Conservation (phyloP, 2,113 vertebrate species). For the Eublepharis macularius region DNA sequence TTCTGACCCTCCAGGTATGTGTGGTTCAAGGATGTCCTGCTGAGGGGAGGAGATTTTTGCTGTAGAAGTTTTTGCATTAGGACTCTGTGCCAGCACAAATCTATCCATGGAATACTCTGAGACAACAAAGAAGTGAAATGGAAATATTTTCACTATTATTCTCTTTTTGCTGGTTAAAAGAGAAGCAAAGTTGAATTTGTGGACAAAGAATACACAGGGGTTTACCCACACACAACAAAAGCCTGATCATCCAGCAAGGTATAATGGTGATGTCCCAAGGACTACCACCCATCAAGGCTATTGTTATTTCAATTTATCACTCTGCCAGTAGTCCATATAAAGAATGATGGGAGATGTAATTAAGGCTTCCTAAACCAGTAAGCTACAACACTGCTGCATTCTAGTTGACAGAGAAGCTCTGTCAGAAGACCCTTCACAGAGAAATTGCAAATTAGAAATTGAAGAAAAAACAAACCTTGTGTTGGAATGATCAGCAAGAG, state of each 20-base stretch:
- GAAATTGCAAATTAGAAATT: neutral
- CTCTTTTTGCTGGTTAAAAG: neutral
- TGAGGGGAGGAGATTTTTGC: no score
- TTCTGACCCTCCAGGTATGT: no score
- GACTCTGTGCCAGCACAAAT: no score
- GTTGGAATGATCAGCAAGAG: neutral
- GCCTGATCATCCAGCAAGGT: neutral
- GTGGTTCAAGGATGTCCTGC: no score
- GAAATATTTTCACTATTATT: no score
- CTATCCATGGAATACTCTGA: no score
- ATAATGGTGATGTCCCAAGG: neutral
- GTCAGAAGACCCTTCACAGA: neutral
- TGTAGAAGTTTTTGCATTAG: no score
- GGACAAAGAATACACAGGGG: neutral
- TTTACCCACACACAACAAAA: neutral
- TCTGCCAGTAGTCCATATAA: neutral
- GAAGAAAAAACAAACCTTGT: neutral
- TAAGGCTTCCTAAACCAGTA: neutral
- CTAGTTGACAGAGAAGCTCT: no score
- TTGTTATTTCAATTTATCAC: neutral
- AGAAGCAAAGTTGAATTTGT: neutral
- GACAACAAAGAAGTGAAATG: no score
- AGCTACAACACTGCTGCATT: neutral
- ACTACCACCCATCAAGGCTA: neutral
- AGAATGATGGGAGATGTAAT: neutral